phyloP scores from a whole-genome alignment of 2,113 vertebrate genomes.

The Morone saxatilis region DNA sequence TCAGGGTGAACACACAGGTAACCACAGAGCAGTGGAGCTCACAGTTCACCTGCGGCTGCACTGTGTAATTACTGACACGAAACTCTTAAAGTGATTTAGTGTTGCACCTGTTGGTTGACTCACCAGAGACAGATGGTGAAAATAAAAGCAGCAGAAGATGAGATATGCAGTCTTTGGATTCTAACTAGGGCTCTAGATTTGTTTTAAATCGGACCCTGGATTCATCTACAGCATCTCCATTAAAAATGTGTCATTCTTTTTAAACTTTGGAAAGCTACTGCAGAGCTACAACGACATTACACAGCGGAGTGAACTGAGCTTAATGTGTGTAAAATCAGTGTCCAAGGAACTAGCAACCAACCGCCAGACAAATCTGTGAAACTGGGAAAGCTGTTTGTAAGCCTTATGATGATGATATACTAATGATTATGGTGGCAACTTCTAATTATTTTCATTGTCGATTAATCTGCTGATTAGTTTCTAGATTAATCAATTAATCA shows the following conservation, averaged over 20 bases:
- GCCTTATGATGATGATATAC: neutral
- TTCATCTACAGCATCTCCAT: no score
- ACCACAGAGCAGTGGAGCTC: neutral
- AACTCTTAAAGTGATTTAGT: neutral
- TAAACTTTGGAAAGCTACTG: neutral
- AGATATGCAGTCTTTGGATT: no score
- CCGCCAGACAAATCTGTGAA: neutral
- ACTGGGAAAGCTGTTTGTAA: neutral
- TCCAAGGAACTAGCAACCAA: no score
- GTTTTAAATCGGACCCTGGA: no score
- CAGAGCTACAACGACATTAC: neutral
- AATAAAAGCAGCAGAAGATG: no score
- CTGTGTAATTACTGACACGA: neutral
- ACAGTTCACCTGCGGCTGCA: neutral
- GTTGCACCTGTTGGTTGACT: neutral
- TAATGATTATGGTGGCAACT: no score
- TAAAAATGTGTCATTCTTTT: neutral
- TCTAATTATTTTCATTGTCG: no score
- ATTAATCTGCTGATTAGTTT: no score
- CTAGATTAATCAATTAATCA: no score
- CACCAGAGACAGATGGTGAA: no score
- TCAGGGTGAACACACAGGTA: constrained; percentile 86
- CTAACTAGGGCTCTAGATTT: neutral
- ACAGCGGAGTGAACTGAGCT: neutral
- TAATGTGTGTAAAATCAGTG: no score